These are phyloP conservation scores for Chaenodraco wilsoni DNA, from an alignment of 2,797 vertebrate genomes.

Conservation along the genomic window DNA sequence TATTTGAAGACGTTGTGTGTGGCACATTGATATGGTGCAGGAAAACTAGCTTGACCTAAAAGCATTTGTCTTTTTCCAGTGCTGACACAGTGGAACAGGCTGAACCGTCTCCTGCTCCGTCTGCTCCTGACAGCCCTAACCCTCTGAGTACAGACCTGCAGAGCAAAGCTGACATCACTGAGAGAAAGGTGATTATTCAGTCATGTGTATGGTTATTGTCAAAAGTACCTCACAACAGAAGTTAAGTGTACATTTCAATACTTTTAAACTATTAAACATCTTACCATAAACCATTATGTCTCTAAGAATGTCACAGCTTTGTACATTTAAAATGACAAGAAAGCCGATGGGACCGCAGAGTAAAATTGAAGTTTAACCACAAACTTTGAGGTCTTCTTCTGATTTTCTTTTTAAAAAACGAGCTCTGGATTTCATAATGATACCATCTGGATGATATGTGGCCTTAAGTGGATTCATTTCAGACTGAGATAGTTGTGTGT, in stretches of 20 bases:
- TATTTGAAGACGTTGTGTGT: not conserved
- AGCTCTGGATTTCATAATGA: constrained; percentile 30
- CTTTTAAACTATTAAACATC: not conserved
- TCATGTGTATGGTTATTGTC: not conserved
- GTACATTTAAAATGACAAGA: not conserved
- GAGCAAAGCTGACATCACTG: constrained; percentile 64
- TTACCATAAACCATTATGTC: not conserved
- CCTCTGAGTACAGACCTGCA: constrained; percentile 43
- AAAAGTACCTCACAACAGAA: not conserved
- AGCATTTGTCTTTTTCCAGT: constrained; percentile 55
- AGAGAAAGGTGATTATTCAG: constrained; percentile 80
- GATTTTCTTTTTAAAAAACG: constrained; percentile 22
- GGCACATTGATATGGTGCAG: not conserved
- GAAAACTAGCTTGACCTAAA: constrained; percentile 21
- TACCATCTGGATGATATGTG: constrained; percentile 53
- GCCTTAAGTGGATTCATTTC: constrained; percentile 37
- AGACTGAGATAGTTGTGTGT: constrained; percentile 30
- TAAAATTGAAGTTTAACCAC: not conserved
- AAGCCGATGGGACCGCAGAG: not conserved
- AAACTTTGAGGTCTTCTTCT: constrained; percentile 3
- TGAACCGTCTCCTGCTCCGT: constrained; percentile 37
- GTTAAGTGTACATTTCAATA: not conserved
- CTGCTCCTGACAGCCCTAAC: constrained; percentile 35
- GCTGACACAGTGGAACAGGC: constrained; percentile 42
- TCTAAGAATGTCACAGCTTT: not conserved